Evolutionary conservation across 2,113 vertebrate genomes (phyloP).

Genomic region (Eulacestoma nigropectus): DNA sequence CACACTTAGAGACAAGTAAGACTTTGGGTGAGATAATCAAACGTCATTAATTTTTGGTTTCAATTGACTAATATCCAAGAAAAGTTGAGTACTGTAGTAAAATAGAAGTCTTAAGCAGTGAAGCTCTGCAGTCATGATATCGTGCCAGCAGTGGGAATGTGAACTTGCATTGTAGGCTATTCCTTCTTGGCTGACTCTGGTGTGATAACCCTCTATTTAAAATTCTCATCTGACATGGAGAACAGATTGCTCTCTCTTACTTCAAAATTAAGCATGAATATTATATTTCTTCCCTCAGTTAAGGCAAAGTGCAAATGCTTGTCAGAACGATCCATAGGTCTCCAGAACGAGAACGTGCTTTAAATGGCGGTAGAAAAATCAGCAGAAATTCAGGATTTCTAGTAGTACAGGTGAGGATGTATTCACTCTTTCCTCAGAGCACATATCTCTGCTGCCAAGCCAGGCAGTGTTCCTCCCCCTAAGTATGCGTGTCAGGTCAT

Average conservation of each 20-base stretch:
- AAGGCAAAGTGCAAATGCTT: no score
- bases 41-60: not conserved
- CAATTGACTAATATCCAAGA: not conserved
- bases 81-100: not conserved
- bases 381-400: not conserved
- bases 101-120: not conserved
- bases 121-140: not conserved
- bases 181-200: not conserved
- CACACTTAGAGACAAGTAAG: not conserved
- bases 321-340: not conserved
- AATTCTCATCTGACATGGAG: not conserved
- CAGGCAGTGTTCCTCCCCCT: not conserved
- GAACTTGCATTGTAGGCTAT: no score
- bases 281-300: not conserved
- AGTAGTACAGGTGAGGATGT: not conserved
- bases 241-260: not conserved
- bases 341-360: no score
- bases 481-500: not conserved
- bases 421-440: not conserved
- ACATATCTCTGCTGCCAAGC: not conserved
- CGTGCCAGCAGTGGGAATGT: not conserved
- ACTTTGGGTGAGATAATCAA: not conserved
- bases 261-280: not conserved
- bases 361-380: no score
- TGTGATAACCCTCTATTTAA: not conserved